Conservation (phyloP, 2,113 vertebrate genomes). For the Lampris megalopsis region DNA sequence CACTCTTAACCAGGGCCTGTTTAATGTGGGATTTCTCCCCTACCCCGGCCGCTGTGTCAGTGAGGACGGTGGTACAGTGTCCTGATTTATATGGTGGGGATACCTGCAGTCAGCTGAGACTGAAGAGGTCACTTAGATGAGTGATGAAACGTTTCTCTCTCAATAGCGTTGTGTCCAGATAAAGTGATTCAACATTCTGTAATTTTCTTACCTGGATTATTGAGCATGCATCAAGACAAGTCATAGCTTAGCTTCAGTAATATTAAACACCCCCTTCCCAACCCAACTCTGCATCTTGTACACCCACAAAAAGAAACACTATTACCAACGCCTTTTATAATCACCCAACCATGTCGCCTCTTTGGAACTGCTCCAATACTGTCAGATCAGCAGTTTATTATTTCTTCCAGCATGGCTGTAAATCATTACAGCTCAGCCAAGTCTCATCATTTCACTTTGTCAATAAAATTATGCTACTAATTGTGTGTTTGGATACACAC, state of each 20-base stretch:
- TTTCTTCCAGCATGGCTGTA: conserved; percentile 32
- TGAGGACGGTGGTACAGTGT: too few relatives aligned
- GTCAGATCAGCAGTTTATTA: conserved; percentile 42
- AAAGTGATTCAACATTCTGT: too few relatives aligned
- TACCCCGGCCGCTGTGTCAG: too few relatives aligned
- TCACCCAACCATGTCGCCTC: conserved; percentile 68
- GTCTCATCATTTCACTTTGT: conserved; percentile 43
- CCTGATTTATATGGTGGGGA: too few relatives aligned
- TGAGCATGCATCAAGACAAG: too few relatives aligned
- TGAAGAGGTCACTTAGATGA: too few relatives aligned
- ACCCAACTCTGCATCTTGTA: conserved; percentile 58
- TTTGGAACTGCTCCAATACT: conserved; percentile 62
- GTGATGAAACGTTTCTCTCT: too few relatives aligned
- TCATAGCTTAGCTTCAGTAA: conserved; percentile 42
- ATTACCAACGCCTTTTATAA: conserved; percentile 54
- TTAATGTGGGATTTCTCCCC: too few relatives aligned
- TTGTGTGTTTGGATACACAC: conserved; percentile 41
- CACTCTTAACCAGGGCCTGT: too few relatives aligned
- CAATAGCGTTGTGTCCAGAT: too few relatives aligned
- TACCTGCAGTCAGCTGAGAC: too few relatives aligned
- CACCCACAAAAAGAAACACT: conserved; percentile 62
- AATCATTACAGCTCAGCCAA: conserved; percentile 14
- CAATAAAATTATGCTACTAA: conserved; percentile 46
- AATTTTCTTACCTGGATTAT: too few relatives aligned
- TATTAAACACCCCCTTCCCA: conserved; percentile 54